phyloP scores from a whole-genome alignment of 2,888 invertebrate species.

The Sisyra terminalis region DNA sequence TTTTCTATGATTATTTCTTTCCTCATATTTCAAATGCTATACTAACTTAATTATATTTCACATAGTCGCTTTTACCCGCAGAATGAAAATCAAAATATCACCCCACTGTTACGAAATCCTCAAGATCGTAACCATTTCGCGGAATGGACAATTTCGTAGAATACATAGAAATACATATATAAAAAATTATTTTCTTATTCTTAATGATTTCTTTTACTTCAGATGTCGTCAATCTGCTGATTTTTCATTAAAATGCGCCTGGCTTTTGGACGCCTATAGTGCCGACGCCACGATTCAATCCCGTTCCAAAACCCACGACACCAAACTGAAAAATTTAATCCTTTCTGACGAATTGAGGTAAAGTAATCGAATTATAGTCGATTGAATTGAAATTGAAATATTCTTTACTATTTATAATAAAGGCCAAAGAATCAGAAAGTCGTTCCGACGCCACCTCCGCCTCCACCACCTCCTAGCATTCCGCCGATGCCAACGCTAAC shows the following conservation, averaged over 20 bases:
- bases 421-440: too few species aligned
- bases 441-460: constrained; percentile 13
- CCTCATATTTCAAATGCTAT: too few species aligned
- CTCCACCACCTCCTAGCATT: constrained; percentile 22
- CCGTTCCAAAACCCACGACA: constrained; percentile 56
- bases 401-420: too few species aligned
- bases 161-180: too few species aligned
- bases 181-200: too few species aligned
- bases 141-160: too few species aligned
- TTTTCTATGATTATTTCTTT: too few species aligned
- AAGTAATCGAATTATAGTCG: not conserved
- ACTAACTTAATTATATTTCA: too few species aligned
- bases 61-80: too few species aligned
- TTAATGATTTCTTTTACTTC: constrained; percentile 7
- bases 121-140: too few species aligned
- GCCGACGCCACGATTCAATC: constrained; percentile 50
- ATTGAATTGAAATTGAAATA: not conserved
- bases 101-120: too few species aligned
- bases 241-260: constrained; percentile 90
- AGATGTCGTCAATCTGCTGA: constrained; percentile 88
- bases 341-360: constrained; percentile 42
- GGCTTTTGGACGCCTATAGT: constrained; percentile 91
- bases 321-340: constrained; percentile 57
- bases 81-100: too few species aligned
- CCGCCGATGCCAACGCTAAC: constrained; percentile 24